Percentiles rank a stretch among this genome's conserved stretches.
phyloP scores from a whole-genome alignment of 2,797 vertebrate genomes.

The Lepus oiostolus region DNA sequence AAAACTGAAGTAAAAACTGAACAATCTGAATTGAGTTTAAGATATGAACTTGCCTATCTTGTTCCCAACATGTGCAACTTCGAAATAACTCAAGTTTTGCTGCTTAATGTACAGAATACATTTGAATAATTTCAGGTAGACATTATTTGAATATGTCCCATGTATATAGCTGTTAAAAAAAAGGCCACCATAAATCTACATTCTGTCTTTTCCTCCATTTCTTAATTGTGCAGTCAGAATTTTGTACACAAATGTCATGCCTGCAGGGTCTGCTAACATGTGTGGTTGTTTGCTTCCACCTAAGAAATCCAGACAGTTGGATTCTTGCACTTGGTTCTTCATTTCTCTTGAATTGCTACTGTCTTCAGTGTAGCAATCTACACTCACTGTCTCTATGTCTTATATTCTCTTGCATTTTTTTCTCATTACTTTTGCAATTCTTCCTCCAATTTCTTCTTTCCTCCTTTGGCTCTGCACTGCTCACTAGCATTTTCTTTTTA shows the following conservation, averaged over 20 bases:
- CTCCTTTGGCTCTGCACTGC: neutral
- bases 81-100: neutral
- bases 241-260: rapidly evolving
- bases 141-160: neutral
- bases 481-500: neutral
- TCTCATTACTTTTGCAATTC: neutral
- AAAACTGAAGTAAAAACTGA: neutral
- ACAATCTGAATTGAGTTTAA: neutral
- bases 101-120: neutral
- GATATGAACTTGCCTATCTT: neutral
- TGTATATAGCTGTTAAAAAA: neutral
- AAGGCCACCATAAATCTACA: no score
- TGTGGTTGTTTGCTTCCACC: neutral
- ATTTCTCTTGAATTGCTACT: no score
- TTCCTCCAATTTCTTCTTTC: rapidly evolving
- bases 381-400: neutral
- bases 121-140: neutral
- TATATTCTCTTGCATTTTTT: rapidly evolving
- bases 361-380: rapidly evolving
- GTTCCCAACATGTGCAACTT: neutral
- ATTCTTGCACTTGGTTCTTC: neutral
- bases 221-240: neutral
- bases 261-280: rapidly evolving
- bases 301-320: rapidly evolving
- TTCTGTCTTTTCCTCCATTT: no score